Evolutionary conservation across 2,797 vertebrate genomes (phyloP), one percentile per base, ranked within the genome.

Genomic region (Tachyglossus aculeatus): DNA sequence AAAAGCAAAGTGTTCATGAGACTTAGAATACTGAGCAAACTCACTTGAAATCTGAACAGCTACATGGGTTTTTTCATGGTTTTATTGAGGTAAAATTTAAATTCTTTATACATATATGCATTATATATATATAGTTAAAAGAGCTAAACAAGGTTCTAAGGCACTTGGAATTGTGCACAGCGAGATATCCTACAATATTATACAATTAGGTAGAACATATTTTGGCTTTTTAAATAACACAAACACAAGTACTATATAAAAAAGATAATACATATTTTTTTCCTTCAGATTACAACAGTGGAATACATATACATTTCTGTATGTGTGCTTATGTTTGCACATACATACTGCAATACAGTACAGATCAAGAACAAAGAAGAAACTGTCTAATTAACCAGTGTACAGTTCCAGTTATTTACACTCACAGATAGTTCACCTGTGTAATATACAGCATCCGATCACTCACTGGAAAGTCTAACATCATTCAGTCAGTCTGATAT

Each of bases 161-260:
- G 89, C 89, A 88, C 90, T 92, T 92, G 78, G 66, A 91, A 84
- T 60, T 90, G 86, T 81, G 85, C 84, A 85, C 71, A 74, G 81
- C 77, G 67, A 81, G 66, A 47, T 76, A 77, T 78, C 51, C 74
- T 86, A 74, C 62, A 76, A 67, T 67, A 75, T 73, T 77, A 80
- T 84, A 74, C 71, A 80, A 83, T 36, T 48, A 82, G 61, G 74
- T 67, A 80, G 70, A 69, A 78, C 68, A 59, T 33, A 33, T 57
- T 52, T 86, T 81, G 80, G 36, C 64, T 67, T 85, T 59, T 90
- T 88, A 88, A 88, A 88, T 80, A 83, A 82, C 47, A 86, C 71
- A 74, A 86, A 76, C 41, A 77, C 65, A 77, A 71, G 25, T 78
- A 67, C 29, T 27, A 51, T 81, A 81, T 80, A 70, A 84, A 44